A percentile compares a stretch with the other conserved stretches of the same genome.
Conservation (phyloP, 2,113 vertebrate species). For the Chaetodon auriga region DNA sequence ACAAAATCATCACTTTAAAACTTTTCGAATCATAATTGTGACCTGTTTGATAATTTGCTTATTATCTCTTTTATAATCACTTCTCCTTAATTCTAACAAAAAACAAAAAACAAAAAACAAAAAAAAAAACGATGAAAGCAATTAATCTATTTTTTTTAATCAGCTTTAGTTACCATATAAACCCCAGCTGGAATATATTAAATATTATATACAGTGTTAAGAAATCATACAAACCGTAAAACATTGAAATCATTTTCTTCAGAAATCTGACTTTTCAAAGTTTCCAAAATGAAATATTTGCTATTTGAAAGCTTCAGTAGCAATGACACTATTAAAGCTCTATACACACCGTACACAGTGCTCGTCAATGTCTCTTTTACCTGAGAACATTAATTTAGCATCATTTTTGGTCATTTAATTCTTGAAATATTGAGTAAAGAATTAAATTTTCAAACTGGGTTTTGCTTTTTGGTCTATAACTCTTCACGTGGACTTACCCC, state of each 20-base stretch:
- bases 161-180: too few species aligned
- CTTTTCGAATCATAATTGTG: neutral
- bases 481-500: neutral
- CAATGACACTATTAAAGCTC: neutral
- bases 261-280: neutral
- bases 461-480: constrained; percentile 5
- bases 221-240: neutral
- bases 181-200: too few species aligned
- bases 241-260: neutral
- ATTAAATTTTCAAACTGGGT: neutral
- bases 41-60: neutral
- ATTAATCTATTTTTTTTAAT: neutral
- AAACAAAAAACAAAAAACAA: too few species aligned
- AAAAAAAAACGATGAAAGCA: neutral
- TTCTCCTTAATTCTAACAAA: neutral
- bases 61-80: neutral
- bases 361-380: neutral
- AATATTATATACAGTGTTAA: neutral
- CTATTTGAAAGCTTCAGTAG: neutral
- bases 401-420: neutral
- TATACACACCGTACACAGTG: neutral
- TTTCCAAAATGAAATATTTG: neutral
- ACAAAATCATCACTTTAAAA: neutral
- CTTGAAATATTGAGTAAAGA: neutral
- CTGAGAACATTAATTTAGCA: neutral